Percentiles rank a stretch among this genome's conserved stretches.
These are phyloP conservation scores for Drosophila dunni DNA, from an alignment of 1,140 invertebrate genomes.

Conservation along the genomic window DNA sequence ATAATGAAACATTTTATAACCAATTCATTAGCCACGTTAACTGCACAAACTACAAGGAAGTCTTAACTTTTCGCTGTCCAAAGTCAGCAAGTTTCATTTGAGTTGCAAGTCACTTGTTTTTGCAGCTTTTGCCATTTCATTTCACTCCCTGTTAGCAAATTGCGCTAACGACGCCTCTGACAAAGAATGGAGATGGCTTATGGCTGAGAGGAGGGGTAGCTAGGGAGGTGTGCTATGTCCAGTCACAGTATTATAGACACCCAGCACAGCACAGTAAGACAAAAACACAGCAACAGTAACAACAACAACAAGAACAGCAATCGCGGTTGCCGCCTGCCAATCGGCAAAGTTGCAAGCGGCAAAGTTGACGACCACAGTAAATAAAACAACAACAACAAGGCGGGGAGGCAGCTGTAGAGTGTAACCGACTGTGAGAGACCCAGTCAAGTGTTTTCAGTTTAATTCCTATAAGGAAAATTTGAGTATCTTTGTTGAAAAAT, in stretches of 20 bases:
- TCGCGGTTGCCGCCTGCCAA: slow-evolving; percentile 78
- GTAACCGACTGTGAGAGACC: too few species aligned
- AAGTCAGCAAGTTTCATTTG: slow-evolving; percentile 16
- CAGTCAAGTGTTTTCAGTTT: too few species aligned
- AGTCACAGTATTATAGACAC: slow-evolving; percentile 68
- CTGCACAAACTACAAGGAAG: neutral
- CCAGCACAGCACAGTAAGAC: slow-evolving; percentile 15
- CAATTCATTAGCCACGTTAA: neutral
- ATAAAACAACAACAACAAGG: slow-evolving; percentile 39
- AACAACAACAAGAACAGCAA: slow-evolving; percentile 48
- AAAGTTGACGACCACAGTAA: slow-evolving; percentile 70
- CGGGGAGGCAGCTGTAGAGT: neutral
- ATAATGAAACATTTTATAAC: slow-evolving; percentile 19
- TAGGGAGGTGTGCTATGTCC: slow-evolving; percentile 11
- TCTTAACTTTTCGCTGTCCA: too few species aligned
- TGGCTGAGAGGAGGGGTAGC: too few species aligned
- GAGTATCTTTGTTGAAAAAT: too few species aligned
- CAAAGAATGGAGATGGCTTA: neutral
- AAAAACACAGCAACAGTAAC: neutral
- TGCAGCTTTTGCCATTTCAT: slow-evolving; percentile 13
- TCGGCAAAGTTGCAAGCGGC: slow-evolving; percentile 71
- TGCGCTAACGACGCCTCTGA: slow-evolving; percentile 73
- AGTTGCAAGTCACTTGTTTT: slow-evolving; percentile 39
- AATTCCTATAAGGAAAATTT: too few species aligned
- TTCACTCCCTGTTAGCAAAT: slow-evolving; percentile 57